Evolutionary conservation across 2,888 invertebrate genomes (phyloP).

Genomic region (Cataglyphis rosenhaueri): DNA sequence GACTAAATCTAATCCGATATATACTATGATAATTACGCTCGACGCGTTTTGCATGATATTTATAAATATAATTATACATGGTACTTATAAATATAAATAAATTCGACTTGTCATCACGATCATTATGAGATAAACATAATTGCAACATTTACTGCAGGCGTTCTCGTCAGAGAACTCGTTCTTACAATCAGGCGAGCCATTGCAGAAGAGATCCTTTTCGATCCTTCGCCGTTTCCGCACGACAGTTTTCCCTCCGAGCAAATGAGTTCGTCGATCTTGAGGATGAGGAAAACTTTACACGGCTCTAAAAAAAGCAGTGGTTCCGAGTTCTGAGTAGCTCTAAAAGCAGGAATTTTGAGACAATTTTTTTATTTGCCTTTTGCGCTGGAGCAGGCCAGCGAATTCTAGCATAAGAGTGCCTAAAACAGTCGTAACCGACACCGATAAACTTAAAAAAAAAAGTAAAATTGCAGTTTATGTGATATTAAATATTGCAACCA

Average conservation of each 20-base stretch:
- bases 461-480: too few species aligned
- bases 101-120: background rate
- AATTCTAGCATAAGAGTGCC: too few species aligned
- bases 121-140: conserved; percentile 41
- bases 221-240: conserved; percentile 96
- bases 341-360: too few species aligned
- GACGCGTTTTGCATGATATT: background rate
- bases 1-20: background rate
- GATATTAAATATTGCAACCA: too few species aligned
- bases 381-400: too few species aligned
- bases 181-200: conserved; percentile 96
- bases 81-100: background rate
- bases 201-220: conserved; percentile 96
- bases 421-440: too few species aligned
- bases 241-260: conserved; percentile 96
- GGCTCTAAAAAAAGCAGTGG: conserved; percentile 89
- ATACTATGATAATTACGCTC: background rate
- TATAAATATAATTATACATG: background rate
- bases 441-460: too few species aligned
- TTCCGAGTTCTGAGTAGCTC: too few species aligned
- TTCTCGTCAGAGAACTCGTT: conserved; percentile 98
- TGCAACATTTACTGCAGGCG: conserved; percentile 94
- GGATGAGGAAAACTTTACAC: conserved; percentile 93
- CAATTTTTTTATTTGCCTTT: too few species aligned
- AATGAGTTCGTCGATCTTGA: conserved; percentile 97